Evolutionary conservation across 2,113 vertebrate species (phyloP).

Genomic region (Cygnus atratus): DNA sequence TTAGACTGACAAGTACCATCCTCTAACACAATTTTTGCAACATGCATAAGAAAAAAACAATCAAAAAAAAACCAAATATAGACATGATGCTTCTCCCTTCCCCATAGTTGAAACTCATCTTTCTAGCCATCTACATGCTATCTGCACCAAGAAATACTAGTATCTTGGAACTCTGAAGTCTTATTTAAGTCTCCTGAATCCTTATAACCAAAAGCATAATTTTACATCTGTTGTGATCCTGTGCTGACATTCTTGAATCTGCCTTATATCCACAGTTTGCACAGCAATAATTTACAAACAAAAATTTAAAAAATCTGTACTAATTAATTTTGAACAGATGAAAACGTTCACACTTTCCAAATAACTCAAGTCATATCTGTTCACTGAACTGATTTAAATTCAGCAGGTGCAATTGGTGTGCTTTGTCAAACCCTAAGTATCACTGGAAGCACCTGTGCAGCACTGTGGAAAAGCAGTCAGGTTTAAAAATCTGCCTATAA

Average conservation of each 20-base stretch:
- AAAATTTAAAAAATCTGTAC: neutral
- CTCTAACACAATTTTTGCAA: neutral
- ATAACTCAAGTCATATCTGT: neutral
- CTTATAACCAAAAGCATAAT: neutral
- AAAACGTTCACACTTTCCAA: neutral
- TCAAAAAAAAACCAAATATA: neutral
- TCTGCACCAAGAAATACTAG: neutral
- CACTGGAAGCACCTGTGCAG: rapidly evolving
- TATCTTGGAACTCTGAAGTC: neutral
- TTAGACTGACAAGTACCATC: neutral
- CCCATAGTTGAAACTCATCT: neutral
- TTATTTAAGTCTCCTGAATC: neutral
- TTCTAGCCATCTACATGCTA: neutral
- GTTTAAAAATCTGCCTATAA: neutral
- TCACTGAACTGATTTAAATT: neutral
- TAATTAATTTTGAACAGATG: neutral
- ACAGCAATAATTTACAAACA: neutral
- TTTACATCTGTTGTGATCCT: neutral
- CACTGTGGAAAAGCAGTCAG: rapidly evolving
- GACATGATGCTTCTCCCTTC: neutral
- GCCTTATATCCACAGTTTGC: neutral
- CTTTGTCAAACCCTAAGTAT: neutral
- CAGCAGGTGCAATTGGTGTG: neutral
- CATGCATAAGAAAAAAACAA: neutral
- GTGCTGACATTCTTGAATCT: neutral